Percentiles rank a stretch among this genome's conserved stretches.
Conservation (phyloP, 2,888 invertebrate species). For the Agrotis exclamationis region DNA sequence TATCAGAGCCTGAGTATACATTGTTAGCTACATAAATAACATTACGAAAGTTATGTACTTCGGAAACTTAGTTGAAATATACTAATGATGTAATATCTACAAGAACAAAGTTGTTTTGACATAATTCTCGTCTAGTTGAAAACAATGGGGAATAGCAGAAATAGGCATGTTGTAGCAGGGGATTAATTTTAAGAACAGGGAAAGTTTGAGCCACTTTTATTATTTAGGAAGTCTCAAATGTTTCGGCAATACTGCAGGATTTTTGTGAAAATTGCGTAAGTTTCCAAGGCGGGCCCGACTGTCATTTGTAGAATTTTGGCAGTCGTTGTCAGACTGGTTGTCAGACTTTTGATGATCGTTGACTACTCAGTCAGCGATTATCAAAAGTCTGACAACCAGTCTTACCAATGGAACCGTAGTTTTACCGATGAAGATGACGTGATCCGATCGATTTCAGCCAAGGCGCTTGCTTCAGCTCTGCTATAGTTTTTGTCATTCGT, state of each 20-base stretch:
- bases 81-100: constrained; percentile 60
- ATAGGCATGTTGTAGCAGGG: constrained; percentile 4
- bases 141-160: constrained; percentile 20
- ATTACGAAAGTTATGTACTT: constrained; percentile 64
- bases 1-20: constrained; percentile 58
- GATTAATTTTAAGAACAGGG: constrained; percentile 1
- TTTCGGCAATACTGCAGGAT: not conserved
- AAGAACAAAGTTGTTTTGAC: constrained; percentile 56
- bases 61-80: constrained; percentile 62
- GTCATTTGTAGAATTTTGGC: no score
- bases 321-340: no score
- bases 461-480: no score
- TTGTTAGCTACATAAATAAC: constrained; percentile 65
- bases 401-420: no score
- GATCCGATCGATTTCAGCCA: no score
- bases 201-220: not conserved
- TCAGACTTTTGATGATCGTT: no score
- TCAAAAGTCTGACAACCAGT: no score
- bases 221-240: not conserved
- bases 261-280: not conserved
- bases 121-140: constrained; percentile 47
- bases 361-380: no score
- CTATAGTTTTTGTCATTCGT: no score
- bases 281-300: not conserved
- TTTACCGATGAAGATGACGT: no score